These are phyloP conservation scores for Halcyon smyrnensis DNA, from an alignment of 2,797 vertebrate species.

Conservation along the genomic window DNA sequence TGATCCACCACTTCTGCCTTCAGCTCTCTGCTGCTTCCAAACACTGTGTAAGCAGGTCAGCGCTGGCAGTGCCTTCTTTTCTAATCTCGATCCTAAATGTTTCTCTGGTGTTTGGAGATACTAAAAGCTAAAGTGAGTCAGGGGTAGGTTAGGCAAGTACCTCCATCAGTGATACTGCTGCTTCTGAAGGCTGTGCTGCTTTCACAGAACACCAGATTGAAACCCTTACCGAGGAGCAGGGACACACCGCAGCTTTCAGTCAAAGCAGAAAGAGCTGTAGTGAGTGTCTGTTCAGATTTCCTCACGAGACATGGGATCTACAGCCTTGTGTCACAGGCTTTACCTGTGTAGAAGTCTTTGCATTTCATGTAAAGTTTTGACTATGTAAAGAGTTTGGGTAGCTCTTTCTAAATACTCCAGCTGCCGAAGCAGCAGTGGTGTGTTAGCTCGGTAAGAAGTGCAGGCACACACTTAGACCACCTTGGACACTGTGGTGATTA, in stretches of 20 bases:
- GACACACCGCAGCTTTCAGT: neutral
- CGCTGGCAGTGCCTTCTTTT: neutral
- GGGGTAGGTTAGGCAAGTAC: neutral
- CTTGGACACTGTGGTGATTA: neutral
- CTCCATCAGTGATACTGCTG: neutral
- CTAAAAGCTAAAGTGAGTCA: neutral
- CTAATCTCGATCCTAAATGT: neutral
- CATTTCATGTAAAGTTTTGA: neutral
- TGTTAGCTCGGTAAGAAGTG: neutral
- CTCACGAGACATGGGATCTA: neutral
- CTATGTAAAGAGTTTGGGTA: neutral
- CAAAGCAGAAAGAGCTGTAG: neutral
- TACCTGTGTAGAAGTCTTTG: neutral
- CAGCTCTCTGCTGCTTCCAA: neutral
- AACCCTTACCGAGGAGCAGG: neutral
- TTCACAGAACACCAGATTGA: neutral
- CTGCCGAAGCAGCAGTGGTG: neutral
- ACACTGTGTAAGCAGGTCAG: neutral
- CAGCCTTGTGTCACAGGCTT: neutral
- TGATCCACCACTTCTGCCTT: neutral
- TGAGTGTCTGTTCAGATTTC: neutral
- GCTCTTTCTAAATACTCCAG: neutral
- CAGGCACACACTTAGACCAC: fast-evolving
- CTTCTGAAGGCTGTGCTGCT: neutral
- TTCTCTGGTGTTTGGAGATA: neutral